Conservation (phyloP, 2,113 vertebrate genomes). For the Psettodes erumei region DNA sequence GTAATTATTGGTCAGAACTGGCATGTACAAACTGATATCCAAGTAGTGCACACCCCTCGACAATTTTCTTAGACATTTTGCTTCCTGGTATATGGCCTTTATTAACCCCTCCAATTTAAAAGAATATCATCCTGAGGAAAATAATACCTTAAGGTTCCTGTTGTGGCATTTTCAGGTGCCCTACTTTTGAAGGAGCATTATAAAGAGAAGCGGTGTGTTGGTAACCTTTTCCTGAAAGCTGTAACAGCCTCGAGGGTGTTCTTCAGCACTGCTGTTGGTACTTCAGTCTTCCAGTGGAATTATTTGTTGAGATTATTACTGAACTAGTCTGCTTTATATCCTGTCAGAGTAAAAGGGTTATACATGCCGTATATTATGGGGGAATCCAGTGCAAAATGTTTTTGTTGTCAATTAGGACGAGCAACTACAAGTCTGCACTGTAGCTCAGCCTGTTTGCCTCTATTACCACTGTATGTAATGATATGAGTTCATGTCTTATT, state of each 20-base stretch:
- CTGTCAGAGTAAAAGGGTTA: not conserved
- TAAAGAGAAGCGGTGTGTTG: constrained; percentile 25
- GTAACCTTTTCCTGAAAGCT: constrained; percentile 54
- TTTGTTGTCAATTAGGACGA: not conserved
- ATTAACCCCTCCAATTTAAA: not conserved
- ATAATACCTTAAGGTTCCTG: constrained; percentile 1
- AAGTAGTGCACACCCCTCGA: too few relatives aligned
- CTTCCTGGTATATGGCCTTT: not conserved
- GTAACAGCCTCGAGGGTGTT: constrained; percentile 19
- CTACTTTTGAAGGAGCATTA: constrained; percentile 34
- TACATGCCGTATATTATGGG: not conserved
- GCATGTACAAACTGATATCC: too few relatives aligned
- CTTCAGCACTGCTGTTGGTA: not conserved
- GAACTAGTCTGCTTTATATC: constrained; percentile 3
- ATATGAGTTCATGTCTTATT: not conserved
- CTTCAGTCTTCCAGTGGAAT: constrained; percentile 18
- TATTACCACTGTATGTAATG: not conserved
- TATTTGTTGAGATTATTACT: constrained; percentile 2
- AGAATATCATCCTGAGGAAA: not conserved
- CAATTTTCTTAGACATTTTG: not conserved
- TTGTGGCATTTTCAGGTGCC: constrained; percentile 43
- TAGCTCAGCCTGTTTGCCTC: not conserved
- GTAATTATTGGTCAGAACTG: too few relatives aligned
- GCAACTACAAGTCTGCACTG: not conserved
- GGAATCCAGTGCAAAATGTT: not conserved